Evolutionary conservation across 1,140 invertebrate genomes (phyloP), one percentile per base, ranked within the genome.

Genomic region (Phymastichus coffea): DNA sequence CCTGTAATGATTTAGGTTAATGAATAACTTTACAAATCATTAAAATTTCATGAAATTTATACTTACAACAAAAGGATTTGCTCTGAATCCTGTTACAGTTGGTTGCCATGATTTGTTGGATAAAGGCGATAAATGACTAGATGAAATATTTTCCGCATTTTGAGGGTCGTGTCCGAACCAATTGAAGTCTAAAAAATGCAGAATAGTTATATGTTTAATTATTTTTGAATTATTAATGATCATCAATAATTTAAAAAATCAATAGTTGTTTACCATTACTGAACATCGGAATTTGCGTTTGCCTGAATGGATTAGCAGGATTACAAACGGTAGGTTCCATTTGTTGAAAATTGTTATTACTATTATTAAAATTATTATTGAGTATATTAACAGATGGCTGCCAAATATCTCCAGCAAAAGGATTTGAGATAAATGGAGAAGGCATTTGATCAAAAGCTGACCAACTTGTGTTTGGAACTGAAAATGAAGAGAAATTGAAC

Each of bases 21-120:
- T n/a, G n/a, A n/a, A n/a, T n/a, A n/a, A n/a, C n/a, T n/a, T n/a
- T n/a, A n/a, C n/a, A n/a, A 33, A 33, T n/a, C 20, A 38, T 22
- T 22, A 49, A 14, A 33, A 35, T 15, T 46, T 23, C 41, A 60
- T 30, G 54, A 44, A 56, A 47, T 62, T 57, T n/a, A 19, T 48
- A 62, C 65, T 70, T 68, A 79, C 78, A 69, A 73, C 72, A 65
- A 80, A 80, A 60, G 78, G 77, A 70, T 80, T 80, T 51, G 75
- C 76, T 53, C 76, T 76, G 67, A 75, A 79, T 55, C 71, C 67
- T 37, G 76, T 70, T 60, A 79, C 75, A 55, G 69, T 72, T 44
- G 77, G 76, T 70, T 79, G 76, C 78, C 78, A 80, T 19, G 73
- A 70, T 74, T 77, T 80, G 46, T 73, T 74, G 30, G 76, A 66